These are phyloP conservation scores for Sandelia bainsii DNA, from an alignment of 2,797 vertebrate species.

Conservation along the genomic window DNA sequence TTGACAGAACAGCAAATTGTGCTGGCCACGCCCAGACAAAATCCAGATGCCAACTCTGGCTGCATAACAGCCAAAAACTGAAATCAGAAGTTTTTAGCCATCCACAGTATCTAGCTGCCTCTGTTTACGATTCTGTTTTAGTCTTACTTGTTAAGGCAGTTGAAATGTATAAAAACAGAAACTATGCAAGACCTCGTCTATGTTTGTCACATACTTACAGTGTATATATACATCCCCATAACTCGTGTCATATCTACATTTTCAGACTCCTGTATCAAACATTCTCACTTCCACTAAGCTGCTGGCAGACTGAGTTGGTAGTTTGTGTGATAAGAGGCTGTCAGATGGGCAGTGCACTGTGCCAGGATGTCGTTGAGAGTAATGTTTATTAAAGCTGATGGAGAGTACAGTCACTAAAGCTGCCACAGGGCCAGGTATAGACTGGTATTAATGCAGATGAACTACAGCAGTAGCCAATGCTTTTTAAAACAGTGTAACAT, in stretches of 20 bases:
- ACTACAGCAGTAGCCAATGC: constrained; percentile 2
- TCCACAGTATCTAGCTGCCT: not conserved
- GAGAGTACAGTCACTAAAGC: constrained; percentile 49
- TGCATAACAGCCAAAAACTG: not conserved
- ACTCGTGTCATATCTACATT: constrained; percentile 1
- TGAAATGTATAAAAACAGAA: not conserved
- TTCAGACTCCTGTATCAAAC: not conserved
- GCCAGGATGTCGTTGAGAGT: constrained; percentile 52
- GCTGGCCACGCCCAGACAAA: not conserved
- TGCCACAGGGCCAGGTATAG: constrained; percentile 53
- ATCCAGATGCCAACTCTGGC: not conserved
- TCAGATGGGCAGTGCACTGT: constrained; percentile 48
- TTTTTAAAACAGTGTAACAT: constrained; percentile 16
- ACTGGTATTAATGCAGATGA: constrained; percentile 33
- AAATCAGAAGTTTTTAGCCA: not conserved
- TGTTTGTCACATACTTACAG: not conserved
- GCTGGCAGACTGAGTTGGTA: constrained; percentile 20
- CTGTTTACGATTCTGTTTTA: not conserved
- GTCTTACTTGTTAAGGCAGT: not conserved
- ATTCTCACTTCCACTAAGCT: constrained; percentile 37
- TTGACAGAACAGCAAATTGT: not conserved
- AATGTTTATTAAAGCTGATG: constrained; percentile 61
- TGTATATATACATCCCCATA: not conserved
- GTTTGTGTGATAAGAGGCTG: constrained; percentile 31
- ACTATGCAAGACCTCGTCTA: not conserved